These are phyloP conservation scores for Toxostoma redivivum DNA, from an alignment of 2,113 vertebrate species.

Conservation along the genomic window DNA sequence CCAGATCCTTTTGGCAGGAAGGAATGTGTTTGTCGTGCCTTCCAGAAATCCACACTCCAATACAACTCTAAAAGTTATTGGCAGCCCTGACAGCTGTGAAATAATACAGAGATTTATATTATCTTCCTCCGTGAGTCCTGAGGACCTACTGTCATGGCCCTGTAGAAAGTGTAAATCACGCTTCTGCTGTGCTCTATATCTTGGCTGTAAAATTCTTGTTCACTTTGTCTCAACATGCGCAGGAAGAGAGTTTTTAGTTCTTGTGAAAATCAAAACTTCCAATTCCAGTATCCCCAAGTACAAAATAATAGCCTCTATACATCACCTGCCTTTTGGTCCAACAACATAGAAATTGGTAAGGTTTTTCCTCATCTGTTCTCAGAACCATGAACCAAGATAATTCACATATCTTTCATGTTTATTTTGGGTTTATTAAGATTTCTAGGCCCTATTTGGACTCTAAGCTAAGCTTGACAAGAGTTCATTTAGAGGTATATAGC, in stretches of 20 bases:
- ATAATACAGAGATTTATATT: not conserved
- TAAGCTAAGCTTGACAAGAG: not conserved
- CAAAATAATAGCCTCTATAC: not conserved
- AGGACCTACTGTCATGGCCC: not conserved
- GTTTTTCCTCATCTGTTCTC: not conserved
- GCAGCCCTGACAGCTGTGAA: not conserved
- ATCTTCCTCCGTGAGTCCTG: not conserved
- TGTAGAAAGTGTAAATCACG: not conserved
- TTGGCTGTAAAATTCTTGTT: not conserved
- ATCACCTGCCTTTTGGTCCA: not conserved
- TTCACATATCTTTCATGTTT: not conserved
- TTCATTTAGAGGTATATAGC: not conserved
- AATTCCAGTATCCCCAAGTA: not conserved
- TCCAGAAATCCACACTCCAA: not conserved
- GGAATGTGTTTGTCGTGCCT: rapidly evolving
- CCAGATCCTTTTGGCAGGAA: rapidly evolving
- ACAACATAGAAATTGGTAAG: not conserved
- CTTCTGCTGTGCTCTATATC: not conserved
- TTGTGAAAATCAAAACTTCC: not conserved
- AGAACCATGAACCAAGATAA: not conserved
- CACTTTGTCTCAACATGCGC: rapidly evolving
- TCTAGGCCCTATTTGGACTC: not conserved
- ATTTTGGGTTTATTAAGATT: not conserved
- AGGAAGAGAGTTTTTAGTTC: not conserved
- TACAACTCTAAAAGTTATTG: not conserved